A percentile compares a stretch with the other conserved stretches of the same genome.
phyloP scores from a whole-genome alignment of 1,140 invertebrate genomes.

The Sesamia nonagrioides region DNA sequence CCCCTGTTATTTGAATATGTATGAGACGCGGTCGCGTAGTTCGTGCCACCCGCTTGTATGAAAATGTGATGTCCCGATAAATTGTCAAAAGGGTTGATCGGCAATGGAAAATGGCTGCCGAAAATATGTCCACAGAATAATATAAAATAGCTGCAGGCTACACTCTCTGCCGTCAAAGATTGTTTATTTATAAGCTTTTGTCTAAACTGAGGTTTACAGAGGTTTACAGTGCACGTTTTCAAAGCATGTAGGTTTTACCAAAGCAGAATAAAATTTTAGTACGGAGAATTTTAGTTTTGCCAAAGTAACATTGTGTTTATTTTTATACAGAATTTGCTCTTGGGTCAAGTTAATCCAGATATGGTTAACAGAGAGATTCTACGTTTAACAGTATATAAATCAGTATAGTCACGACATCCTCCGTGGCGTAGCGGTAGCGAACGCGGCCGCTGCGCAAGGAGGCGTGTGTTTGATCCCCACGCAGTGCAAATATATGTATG shows the following conservation, averaged over 20 bases:
- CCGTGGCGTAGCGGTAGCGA: no score
- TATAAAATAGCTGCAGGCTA: conserved; percentile 57
- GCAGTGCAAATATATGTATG: no score
- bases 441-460: no score
- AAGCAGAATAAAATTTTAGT: conserved; percentile 3
- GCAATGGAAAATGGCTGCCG: conserved; percentile 76
- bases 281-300: not conserved
- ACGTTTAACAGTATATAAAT: no score
- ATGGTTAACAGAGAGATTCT: not conserved
- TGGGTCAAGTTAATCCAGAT: not conserved
- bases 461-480: no score
- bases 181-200: conserved; percentile 56
- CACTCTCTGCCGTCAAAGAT: conserved; percentile 54
- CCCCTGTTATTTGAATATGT: conserved; percentile 84
- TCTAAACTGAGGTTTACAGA: conserved; percentile 13
- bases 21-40: conserved; percentile 76
- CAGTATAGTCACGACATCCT: no score
- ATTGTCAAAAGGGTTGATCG: conserved; percentile 84
- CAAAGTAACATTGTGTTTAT: not conserved
- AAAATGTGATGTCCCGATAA: conserved; percentile 86
- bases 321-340: not conserved
- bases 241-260: conserved; percentile 14
- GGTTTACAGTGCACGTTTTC: conserved; percentile 24
- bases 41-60: conserved; percentile 78
- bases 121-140: conserved; percentile 66